Evolutionary conservation across 2,797 vertebrate genomes (phyloP).

Genomic region (Threskiornis aethiopicus): DNA sequence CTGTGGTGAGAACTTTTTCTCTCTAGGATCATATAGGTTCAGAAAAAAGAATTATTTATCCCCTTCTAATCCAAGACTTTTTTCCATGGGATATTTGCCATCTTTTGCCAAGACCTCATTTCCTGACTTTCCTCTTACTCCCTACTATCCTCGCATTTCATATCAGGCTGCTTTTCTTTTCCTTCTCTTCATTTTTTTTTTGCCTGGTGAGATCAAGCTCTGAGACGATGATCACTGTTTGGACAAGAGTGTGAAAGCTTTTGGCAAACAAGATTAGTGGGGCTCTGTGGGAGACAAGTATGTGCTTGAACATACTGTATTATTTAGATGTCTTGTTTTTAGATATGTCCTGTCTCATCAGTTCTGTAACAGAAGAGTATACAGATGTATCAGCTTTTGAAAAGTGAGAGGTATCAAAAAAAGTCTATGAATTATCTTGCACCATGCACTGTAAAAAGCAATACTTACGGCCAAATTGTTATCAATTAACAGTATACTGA

Average conservation of each 20-base stretch:
- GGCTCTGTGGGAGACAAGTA: neutral
- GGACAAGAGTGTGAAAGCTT: neutral
- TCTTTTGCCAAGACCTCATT: neutral
- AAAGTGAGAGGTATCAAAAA: neutral
- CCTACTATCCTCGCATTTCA: neutral
- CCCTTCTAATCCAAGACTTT: neutral
- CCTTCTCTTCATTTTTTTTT: neutral
- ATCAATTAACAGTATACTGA: neutral
- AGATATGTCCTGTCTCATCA: neutral
- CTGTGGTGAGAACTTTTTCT: neutral
- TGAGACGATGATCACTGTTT: neutral
- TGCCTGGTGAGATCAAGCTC: neutral
- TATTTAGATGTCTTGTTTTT: neutral
- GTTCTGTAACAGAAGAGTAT: neutral
- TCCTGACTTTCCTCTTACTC: neutral
- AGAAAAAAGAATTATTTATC: neutral
- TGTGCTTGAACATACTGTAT: neutral
- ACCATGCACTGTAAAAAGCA: neutral
- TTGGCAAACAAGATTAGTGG: neutral
- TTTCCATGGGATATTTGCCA: neutral
- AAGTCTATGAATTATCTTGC: neutral
- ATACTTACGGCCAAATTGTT: neutral
- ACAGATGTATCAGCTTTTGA: neutral
- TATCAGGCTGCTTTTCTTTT: neutral
- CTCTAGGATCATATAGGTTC: neutral